Base-by-base conservation (phyloP, 2,888 invertebrate species). In the Oligia fasciuncula region DNA sequence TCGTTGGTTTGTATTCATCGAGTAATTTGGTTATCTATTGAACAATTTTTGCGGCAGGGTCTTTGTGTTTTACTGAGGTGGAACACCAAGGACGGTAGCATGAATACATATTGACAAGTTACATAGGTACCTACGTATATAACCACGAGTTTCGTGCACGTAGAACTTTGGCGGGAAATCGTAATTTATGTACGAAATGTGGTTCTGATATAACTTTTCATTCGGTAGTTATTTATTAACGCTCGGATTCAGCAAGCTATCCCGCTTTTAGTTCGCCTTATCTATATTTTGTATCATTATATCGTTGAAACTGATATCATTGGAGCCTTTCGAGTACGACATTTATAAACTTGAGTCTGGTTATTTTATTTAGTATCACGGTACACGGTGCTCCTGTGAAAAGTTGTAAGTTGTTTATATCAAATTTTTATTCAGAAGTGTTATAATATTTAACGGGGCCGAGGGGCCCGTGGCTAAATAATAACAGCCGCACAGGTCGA, bases 161-260 rank as follows among this genome's bases (percentile, higher is more conserved):
- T 86, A 67, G 29, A 84, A 87, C 79, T 87, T 85, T 73, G 80
- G 75, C 78, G 81, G 40, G 86, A 81, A 86, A 80, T 84, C 46
- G 70, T 87, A 84, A 86, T 86, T 84, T 87, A 87, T 86, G 81
- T 78, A 80, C 75, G 70, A 87, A 87, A 84, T 80, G 88, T 78
- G 81, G 78, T 84, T 57, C 76, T 81, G 81, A 84, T 87, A 80
- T 86, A 87, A 87, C 81, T 87, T 86, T 87, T 84, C 87, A 87
- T 87, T 84, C 70, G 63, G 73, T 76, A 79, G 80, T 86, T 86
- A 87, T 87, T 87, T 87, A 87, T 84, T 84, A 87, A 80, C 63
- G 73, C n/a, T 74, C 63, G 73, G 80, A 79, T 85, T 80, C 76
- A 69, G 65, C 74, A 73, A 87, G 76, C 76, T 81, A 76, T 71